These are phyloP conservation scores for Drepana falcataria DNA, from an alignment of 2,888 invertebrate genomes.

Conservation along the genomic window DNA sequence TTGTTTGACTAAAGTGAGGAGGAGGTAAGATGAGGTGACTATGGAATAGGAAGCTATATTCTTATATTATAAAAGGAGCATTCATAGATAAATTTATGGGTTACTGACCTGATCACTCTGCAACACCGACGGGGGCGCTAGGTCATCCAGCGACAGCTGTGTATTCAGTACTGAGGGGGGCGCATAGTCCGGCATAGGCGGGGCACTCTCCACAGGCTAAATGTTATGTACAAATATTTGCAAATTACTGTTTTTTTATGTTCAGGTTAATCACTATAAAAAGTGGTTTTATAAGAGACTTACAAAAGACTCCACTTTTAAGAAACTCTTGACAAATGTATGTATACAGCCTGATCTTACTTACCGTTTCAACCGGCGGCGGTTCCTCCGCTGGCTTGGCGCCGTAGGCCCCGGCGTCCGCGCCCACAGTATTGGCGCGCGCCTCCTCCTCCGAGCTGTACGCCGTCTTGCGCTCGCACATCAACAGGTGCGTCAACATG, in stretches of 20 bases:
- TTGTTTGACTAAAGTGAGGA: too few relatives aligned
- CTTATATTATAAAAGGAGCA: background rate
- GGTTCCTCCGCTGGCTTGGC: slow-evolving; percentile 22
- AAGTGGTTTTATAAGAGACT: too few relatives aligned
- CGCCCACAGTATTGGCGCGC: slow-evolving; percentile 76
- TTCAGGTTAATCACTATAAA: too few relatives aligned
- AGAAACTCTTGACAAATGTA: too few relatives aligned
- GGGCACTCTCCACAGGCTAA: slow-evolving; percentile 38
- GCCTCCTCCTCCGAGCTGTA: slow-evolving; percentile 83
- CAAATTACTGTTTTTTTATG: background rate
- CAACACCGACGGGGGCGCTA: slow-evolving; percentile 73
- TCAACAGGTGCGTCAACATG: slow-evolving; percentile 85
- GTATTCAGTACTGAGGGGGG: slow-evolving; percentile 74
- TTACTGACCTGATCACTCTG: slow-evolving; percentile 64
- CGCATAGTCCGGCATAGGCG: slow-evolving; percentile 60
- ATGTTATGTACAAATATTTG: slow-evolving; percentile 5
- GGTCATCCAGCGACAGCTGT: slow-evolving; percentile 71
- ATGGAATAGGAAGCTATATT: too few relatives aligned
- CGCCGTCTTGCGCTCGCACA: slow-evolving; percentile 85
- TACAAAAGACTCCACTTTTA: too few relatives aligned
- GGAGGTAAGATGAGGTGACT: too few relatives aligned
- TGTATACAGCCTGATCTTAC: too few relatives aligned
- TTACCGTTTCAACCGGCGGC: slow-evolving; percentile 15
- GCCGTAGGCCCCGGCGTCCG: slow-evolving; percentile 24
- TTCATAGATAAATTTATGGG: background rate